phyloP scores from a whole-genome alignment of 2,888 invertebrate species.

The Dolichopus griseipennis region DNA sequence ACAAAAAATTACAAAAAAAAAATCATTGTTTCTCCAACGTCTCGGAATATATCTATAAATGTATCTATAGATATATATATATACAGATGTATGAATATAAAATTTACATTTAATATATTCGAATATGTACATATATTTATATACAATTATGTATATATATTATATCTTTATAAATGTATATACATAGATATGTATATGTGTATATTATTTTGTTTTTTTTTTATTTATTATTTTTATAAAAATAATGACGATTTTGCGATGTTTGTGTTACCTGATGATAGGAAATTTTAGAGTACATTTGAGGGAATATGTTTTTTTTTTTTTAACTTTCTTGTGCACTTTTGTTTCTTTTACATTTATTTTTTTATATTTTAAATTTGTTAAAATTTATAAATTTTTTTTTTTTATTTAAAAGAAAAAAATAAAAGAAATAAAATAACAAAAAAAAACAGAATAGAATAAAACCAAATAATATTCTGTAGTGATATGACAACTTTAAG shows the following conservation, averaged over 20 bases:
- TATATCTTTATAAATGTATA: background rate
- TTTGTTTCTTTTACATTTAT: background rate
- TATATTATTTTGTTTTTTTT: background rate
- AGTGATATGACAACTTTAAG: slow-evolving; percentile 6
- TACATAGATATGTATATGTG: background rate
- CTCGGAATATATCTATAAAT: background rate
- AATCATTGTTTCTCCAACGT: slow-evolving; percentile 6
- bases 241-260: slow-evolving; percentile 6
- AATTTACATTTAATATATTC: background rate
- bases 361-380: background rate
- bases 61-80: no score
- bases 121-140: background rate
- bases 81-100: background rate
- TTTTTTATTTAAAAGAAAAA: background rate
- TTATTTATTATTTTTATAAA: slow-evolving; percentile 6
- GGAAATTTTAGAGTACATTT: slow-evolving; percentile 6
- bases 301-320: background rate
- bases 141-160: background rate
- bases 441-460: background rate
- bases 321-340: background rate
- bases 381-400: background rate
- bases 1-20: background rate
- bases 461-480: background rate
- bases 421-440: no score
- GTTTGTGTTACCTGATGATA: slow-evolving; percentile 6